Conservation (phyloP, 2,888 invertebrate species). For the Hirtodrosophila histrioides region DNA sequence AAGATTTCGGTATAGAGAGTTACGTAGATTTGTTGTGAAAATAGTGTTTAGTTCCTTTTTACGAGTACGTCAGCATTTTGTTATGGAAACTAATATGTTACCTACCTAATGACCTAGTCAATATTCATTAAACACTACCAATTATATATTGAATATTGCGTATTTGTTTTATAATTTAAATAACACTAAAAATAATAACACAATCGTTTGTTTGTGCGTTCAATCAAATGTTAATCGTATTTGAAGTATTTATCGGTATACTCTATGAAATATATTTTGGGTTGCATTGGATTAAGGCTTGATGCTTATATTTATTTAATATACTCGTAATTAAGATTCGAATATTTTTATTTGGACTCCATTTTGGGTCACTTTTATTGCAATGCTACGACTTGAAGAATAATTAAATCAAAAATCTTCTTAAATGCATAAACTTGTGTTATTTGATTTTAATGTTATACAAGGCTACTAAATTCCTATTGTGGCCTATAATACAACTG, state of each 20-base stretch:
- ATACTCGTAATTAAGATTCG: conserved; percentile 9
- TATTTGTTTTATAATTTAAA: conserved; percentile 3
- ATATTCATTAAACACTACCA: conserved; percentile 33
- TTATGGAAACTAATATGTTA: conserved; percentile 32
- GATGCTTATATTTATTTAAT: conserved; percentile 28
- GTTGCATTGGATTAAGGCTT: conserved; percentile 49
- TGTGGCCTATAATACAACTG: neutral
- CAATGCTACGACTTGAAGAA: neutral
- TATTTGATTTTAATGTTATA: conserved; percentile 5
- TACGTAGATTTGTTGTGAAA: conserved; percentile 51
- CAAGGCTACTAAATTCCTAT: conserved; percentile 13
- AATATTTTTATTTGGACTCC: conserved; percentile 2
- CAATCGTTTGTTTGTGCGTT: conserved; percentile 62
- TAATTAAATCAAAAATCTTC: conserved; percentile 28
- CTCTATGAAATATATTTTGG: conserved; percentile 33
- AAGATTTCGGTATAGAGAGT: conserved; percentile 63
- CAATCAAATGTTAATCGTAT: conserved; percentile 36
- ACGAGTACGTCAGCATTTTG: conserved; percentile 38
- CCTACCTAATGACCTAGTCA: conserved; percentile 34
- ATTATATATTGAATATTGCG: conserved; percentile 20
- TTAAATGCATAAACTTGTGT: conserved; percentile 41
- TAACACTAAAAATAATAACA: conserved; percentile 52
- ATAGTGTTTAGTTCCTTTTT: conserved; percentile 33
- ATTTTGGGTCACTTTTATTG: conserved; percentile 1
- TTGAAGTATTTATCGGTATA: conserved; percentile 19